phyloP scores from a whole-genome alignment of 1,140 invertebrate genomes.

The Charaxes varanes region DNA sequence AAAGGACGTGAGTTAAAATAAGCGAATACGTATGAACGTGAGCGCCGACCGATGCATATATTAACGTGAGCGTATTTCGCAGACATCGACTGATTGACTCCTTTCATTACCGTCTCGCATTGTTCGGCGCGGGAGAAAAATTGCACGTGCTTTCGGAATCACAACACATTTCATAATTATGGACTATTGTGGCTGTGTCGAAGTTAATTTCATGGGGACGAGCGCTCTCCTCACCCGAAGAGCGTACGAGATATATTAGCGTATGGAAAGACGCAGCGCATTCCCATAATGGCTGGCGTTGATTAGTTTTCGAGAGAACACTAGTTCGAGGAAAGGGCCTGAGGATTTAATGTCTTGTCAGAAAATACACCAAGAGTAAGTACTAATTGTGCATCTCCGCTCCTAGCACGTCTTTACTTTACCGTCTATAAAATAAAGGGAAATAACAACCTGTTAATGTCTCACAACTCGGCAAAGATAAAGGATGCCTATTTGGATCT shows the following conservation, averaged over 20 bases:
- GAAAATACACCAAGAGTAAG: conserved; percentile 16
- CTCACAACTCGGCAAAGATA: too few species aligned
- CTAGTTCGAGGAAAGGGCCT: conserved; percentile 55
- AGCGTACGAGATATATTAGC: conserved; percentile 51
- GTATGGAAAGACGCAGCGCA: conserved; percentile 40
- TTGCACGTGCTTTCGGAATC: conserved; percentile 57
- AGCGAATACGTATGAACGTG: conserved; percentile 22
- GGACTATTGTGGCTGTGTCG: conserved; percentile 68
- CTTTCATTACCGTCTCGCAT: conserved; percentile 66
- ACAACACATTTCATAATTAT: conserved; percentile 74
- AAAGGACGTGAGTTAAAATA: conserved; percentile 29
- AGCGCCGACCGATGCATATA: conserved; percentile 46
- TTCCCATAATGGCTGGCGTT: conserved; percentile 51
- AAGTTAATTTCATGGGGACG: conserved; percentile 52
- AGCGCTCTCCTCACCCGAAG: conserved; percentile 43
- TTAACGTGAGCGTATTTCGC: conserved; percentile 56
- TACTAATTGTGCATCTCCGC: neutral
- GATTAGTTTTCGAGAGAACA: conserved; percentile 67
- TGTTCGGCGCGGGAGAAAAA: conserved; percentile 64
- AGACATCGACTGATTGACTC: conserved; percentile 68
- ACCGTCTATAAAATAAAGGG: conserved; percentile 1
- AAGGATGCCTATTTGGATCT: too few species aligned
- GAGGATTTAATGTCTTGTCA: conserved; percentile 41
- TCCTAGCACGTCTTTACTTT: conserved; percentile 6
- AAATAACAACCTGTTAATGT: too few species aligned